Evolutionary conservation across 2,113 vertebrate genomes (phyloP).

Genomic region (Pedionomus torquatus): DNA sequence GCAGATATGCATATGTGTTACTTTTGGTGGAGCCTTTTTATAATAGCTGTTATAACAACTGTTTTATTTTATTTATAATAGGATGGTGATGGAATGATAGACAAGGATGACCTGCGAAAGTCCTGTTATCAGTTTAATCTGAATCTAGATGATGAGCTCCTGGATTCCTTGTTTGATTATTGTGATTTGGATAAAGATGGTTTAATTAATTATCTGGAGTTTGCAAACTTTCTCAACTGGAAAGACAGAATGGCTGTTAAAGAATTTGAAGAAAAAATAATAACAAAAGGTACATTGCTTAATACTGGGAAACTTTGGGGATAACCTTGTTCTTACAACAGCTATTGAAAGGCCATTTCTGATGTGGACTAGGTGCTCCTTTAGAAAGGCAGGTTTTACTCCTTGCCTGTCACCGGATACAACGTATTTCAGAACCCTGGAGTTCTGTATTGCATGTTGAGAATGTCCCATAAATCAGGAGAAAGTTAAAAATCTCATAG

Average conservation of each 20-base stretch:
- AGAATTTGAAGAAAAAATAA: constrained; percentile 73
- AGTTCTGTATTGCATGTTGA: background rate
- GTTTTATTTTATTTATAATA: constrained; percentile 50
- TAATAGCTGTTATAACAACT: background rate
- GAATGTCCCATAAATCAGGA: background rate
- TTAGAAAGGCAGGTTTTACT: background rate
- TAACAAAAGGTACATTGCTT: constrained; percentile 76
- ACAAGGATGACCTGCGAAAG: constrained; percentile 78
- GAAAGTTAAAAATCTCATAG: background rate
- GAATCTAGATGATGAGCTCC: constrained; percentile 69
- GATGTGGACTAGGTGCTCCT: background rate
- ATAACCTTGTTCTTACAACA: background rate
- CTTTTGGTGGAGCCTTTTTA: background rate
- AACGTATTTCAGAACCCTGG: background rate
- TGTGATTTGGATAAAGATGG: constrained; percentile 87
- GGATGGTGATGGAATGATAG: constrained; percentile 83
- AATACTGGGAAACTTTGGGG: background rate
- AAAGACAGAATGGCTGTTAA: constrained; percentile 82
- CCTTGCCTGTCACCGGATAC: background rate
- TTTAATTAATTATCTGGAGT: constrained; percentile 84
- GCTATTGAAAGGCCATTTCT: background rate
- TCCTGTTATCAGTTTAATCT: constrained; percentile 80
- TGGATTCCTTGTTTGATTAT: constrained; percentile 83
- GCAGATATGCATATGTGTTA: background rate
- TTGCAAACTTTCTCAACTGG: constrained; percentile 90